Evolutionary conservation across 2,888 invertebrate species (phyloP).

Genomic region (Asteroscopus sphinx): DNA sequence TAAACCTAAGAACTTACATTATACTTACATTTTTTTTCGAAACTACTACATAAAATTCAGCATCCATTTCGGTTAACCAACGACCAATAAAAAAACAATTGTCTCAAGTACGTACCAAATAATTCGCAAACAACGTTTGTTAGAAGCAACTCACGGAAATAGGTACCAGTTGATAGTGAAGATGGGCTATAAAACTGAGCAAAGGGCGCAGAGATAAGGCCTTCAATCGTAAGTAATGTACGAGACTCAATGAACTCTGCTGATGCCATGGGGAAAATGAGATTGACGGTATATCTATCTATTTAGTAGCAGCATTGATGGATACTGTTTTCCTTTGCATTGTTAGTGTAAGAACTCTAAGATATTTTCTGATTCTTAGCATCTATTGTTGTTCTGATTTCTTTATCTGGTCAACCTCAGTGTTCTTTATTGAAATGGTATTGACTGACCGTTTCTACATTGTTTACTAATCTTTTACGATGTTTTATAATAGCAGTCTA

Average conservation of each 20-base stretch:
- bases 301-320: conserved; percentile 28
- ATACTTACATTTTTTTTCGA: too few relatives aligned
- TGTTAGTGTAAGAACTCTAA: not conserved
- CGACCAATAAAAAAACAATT: conserved; percentile 17
- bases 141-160: conserved; percentile 33
- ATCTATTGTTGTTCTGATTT: conserved; percentile 1
- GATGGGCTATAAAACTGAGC: conserved; percentile 46
- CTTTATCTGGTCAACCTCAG: not conserved
- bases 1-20: too few relatives aligned
- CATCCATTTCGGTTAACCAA: too few relatives aligned
- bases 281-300: conserved; percentile 37
- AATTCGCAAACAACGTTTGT: conserved; percentile 29
- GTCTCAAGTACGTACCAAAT: conserved; percentile 10
- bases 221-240: conserved; percentile 37
- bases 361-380: conserved; percentile 1
- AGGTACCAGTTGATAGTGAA: conserved; percentile 31
- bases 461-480: not conserved
- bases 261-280: conserved; percentile 49
- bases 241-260: conserved; percentile 45
- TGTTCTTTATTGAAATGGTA: not conserved
- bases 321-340: conserved; percentile 19
- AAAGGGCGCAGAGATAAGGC: conserved; percentile 35
- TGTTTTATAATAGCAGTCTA: not conserved
- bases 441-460: not conserved
- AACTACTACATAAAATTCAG: too few relatives aligned